phyloP scores from a whole-genome alignment of 2,113 vertebrate species.

The Erythrocercus mccallii region DNA sequence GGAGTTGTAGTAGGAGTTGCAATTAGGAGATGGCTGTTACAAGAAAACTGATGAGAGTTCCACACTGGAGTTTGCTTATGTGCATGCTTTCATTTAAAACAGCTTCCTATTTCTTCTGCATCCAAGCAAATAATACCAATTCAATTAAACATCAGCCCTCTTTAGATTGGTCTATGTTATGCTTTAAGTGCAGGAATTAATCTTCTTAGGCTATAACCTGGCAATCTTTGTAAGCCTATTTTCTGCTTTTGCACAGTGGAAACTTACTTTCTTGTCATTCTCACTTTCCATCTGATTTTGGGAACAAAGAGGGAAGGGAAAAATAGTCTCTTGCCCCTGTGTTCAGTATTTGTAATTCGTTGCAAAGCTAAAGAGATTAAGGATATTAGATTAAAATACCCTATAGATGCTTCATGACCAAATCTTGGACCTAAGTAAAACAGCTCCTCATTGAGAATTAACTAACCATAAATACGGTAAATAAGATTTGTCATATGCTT shows the following conservation, averaged over 20 bases:
- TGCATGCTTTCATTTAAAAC: constrained; percentile 8
- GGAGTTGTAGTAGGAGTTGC: too few species aligned
- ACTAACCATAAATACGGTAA: neutral
- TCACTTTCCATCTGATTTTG: neutral
- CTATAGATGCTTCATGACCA: neutral
- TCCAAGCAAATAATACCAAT: constrained; percentile 7
- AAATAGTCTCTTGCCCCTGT: neutral
- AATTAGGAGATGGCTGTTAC: neutral
- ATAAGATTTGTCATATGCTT: neutral
- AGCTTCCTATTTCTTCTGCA: constrained; percentile 18
- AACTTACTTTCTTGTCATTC: neutral
- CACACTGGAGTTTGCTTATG: neutral
- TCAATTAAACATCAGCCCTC: neutral
- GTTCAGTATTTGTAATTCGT: neutral
- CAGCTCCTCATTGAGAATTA: neutral
- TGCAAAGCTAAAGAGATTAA: neutral
- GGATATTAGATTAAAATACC: neutral
- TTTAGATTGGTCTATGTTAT: neutral
- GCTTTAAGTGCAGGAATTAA: constrained; percentile 38
- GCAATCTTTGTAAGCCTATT: constrained; percentile 30
- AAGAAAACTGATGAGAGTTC: neutral
- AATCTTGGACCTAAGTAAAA: neutral
- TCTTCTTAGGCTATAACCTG: constrained; percentile 19
- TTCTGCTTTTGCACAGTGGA: neutral
- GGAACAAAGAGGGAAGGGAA: neutral